phyloP scores from a whole-genome alignment of 1,140 invertebrate genomes.

The Pogonognathellus flavescens region DNA sequence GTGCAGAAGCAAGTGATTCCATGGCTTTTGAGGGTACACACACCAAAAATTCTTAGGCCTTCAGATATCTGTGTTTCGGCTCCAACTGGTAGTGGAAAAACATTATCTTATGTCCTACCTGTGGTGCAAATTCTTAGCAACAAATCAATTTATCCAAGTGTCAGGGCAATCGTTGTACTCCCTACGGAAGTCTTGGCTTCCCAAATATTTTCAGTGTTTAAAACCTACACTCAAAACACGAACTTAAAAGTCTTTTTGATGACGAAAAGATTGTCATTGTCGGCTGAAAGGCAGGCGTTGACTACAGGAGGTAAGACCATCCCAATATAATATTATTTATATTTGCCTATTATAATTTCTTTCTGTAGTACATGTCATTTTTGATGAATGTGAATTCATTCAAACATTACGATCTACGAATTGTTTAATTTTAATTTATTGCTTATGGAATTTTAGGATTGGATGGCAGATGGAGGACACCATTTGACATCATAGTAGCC shows the following conservation, averaged over 20 bases:
- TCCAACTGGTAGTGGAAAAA: slow-evolving; percentile 98
- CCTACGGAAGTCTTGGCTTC: slow-evolving; percentile 92
- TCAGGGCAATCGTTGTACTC: slow-evolving; percentile 88
- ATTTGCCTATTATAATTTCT: background rate
- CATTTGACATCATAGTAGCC: slow-evolving; percentile 87
- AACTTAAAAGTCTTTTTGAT: slow-evolving; percentile 81
- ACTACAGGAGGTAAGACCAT: slow-evolving; percentile 76
- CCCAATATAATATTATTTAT: slow-evolving; percentile 15
- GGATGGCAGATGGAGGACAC: slow-evolving; percentile 60
- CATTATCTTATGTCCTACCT: slow-evolving; percentile 92
- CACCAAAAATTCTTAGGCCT: slow-evolving; percentile 77
- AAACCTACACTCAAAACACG: slow-evolving; percentile 80
- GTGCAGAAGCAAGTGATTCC: slow-evolving; percentile 90
- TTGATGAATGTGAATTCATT: too few relatives aligned
- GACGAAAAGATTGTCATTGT: slow-evolving; percentile 80
- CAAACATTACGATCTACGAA: too few relatives aligned
- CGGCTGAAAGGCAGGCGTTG: slow-evolving; percentile 82
- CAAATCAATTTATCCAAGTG: slow-evolving; percentile 70
- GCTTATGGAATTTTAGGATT: background rate
- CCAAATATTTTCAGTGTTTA: slow-evolving; percentile 89
- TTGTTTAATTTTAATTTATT: background rate
- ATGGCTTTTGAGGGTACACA: slow-evolving; percentile 79
- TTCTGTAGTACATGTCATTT: slow-evolving; percentile 67
- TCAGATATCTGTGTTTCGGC: slow-evolving; percentile 96
- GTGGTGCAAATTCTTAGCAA: slow-evolving; percentile 80